A percentile compares a stretch with the other conserved stretches of the same genome.
These are phyloP conservation scores for Drosophila merina DNA, from an alignment of 2,888 invertebrate genomes.

Conservation along the genomic window DNA sequence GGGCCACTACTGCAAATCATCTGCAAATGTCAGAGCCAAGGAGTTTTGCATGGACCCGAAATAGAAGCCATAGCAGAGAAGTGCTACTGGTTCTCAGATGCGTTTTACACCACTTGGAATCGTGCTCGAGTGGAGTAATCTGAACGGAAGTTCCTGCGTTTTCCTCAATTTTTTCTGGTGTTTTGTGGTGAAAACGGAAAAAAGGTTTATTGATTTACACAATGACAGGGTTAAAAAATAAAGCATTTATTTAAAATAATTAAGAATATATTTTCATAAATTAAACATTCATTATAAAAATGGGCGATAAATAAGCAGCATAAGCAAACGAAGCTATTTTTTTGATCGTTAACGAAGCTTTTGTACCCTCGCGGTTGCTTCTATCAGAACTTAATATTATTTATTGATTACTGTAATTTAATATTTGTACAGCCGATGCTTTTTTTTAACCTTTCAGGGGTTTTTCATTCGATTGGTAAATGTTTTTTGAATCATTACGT, in stretches of 20 bases:
- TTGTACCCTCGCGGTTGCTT: background rate
- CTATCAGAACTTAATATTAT: conserved; percentile 1
- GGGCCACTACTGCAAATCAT: conserved; percentile 35
- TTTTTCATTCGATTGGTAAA: conserved; percentile 22
- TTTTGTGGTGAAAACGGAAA: background rate
- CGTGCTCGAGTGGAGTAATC: conserved; percentile 67
- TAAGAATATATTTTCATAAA: conserved; percentile 72
- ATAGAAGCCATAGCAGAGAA: conserved; percentile 42
- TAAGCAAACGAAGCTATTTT: conserved; percentile 45
- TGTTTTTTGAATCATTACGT: conserved; percentile 44
- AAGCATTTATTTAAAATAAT: conserved; percentile 57
- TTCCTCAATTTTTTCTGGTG: background rate
- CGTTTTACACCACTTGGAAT: background rate
- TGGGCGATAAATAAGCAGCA: conserved; percentile 69
- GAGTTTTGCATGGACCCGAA: conserved; percentile 29
- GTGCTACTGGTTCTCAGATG: no score
- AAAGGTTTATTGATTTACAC: conserved; percentile 75
- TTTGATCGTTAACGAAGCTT: background rate
- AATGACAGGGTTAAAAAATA: conserved; percentile 41
- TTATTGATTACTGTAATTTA: conserved; percentile 4
- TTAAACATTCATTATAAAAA: conserved; percentile 75
- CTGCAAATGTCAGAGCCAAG: conserved; percentile 37
- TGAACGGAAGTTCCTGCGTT: conserved; percentile 72
- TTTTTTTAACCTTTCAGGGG: conserved; percentile 1
- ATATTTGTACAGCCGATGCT: conserved; percentile 18